Evolutionary conservation across 2,113 vertebrate species (phyloP).

Genomic region (Ceyx margarethae): DNA sequence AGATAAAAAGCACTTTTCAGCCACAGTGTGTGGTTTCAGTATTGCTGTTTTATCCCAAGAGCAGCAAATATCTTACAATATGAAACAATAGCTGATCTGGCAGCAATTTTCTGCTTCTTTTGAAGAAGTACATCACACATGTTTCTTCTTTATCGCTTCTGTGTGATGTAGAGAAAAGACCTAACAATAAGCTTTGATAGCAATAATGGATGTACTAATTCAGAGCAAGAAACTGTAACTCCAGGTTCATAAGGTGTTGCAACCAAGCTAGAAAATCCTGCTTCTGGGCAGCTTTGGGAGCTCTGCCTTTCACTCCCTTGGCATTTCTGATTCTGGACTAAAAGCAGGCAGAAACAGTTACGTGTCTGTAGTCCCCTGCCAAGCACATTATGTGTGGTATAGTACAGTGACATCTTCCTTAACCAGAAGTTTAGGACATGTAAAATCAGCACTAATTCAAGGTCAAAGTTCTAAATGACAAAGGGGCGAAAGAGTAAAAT

Average conservation of each 20-base stretch:
- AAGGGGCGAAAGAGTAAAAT: not conserved
- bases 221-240: not conserved
- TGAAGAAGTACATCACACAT: slow-evolving; percentile 29
- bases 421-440: not conserved
- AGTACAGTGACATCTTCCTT: not conserved
- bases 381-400: not conserved
- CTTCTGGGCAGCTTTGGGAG: not conserved
- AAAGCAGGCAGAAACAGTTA: not conserved
- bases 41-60: slow-evolving; percentile 36
- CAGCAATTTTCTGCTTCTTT: slow-evolving; percentile 43
- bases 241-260: not conserved
- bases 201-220: not conserved
- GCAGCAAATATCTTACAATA: slow-evolving; percentile 39
- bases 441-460: not conserved
- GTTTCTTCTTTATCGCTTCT: slow-evolving; percentile 37
- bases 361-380: not conserved
- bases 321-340: not conserved
- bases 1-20: slow-evolving; percentile 50
- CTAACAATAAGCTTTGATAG: not conserved
- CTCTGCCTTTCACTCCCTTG: not conserved
- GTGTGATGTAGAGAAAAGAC: not conserved
- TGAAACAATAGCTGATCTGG: slow-evolving; percentile 35
- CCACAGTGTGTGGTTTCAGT: slow-evolving; percentile 27
- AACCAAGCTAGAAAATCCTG: not conserved
- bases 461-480: not conserved